Evolutionary conservation across 2,888 invertebrate species (phyloP).

Genomic region (Seira musarum): DNA sequence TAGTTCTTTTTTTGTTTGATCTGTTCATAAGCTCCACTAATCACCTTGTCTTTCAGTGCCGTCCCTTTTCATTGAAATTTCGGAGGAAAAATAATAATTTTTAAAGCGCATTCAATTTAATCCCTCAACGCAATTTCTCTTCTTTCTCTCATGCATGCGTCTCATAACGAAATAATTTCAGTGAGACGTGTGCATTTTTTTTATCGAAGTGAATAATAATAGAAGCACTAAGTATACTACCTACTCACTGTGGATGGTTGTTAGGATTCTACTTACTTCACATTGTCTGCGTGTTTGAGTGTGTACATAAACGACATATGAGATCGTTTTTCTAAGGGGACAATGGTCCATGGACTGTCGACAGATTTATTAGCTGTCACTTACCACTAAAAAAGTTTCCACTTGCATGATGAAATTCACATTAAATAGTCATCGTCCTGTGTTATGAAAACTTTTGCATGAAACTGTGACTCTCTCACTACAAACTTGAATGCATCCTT

Average conservation of each 20-base stretch:
- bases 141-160: not conserved
- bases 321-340: conserved; percentile 37
- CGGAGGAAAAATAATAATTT: too few relatives aligned
- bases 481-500: too few relatives aligned
- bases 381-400: conserved; percentile 49
- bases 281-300: conserved; percentile 14
- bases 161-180: conserved; percentile 44
- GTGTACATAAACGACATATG: conserved; percentile 31
- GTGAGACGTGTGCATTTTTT: conserved; percentile 29
- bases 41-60: conserved; percentile 35
- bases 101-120: not conserved
- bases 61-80: not conserved
- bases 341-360: conserved; percentile 57
- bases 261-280: not conserved
- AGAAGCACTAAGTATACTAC: conserved; percentile 31
- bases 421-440: conserved; percentile 59
- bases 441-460: conserved; percentile 26
- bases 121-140: not conserved
- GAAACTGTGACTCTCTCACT: conserved; percentile 18
- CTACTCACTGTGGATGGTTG: conserved; percentile 21
- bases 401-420: conserved; percentile 61
- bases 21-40: conserved; percentile 43
- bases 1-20: conserved; percentile 18
- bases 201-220: not conserved
- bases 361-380: conserved; percentile 62